phyloP scores from a whole-genome alignment of 2,113 vertebrate species.

The Mystacornis crossleyi region DNA sequence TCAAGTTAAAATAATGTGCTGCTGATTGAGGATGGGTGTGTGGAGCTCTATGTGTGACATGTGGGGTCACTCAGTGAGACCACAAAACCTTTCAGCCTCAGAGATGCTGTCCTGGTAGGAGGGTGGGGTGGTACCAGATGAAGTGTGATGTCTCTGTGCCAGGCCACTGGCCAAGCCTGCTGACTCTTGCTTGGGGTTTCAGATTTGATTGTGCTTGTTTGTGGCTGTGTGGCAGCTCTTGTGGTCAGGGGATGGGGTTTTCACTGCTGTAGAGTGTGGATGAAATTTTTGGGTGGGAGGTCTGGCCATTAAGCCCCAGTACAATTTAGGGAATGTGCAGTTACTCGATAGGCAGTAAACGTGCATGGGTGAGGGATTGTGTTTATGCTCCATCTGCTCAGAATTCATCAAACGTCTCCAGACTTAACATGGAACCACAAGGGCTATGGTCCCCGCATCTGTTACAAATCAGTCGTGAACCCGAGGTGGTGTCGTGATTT shows the following conservation, averaged over 20 bases:
- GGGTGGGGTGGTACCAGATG: background rate
- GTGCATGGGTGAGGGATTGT: background rate
- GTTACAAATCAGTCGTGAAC: slow-evolving; percentile 48
- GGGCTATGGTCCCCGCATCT: slow-evolving; percentile 28
- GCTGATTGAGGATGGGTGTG: background rate
- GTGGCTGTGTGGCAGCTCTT: background rate
- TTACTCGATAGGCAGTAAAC: background rate
- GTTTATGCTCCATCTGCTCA: slow-evolving; percentile 60
- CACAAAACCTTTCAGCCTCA: background rate
- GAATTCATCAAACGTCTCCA: slow-evolving; percentile 55
- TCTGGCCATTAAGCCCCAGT: background rate
- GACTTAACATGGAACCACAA: background rate
- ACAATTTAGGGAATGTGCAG: background rate
- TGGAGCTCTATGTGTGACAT: background rate
- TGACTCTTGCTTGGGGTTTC: background rate
- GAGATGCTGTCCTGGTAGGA: background rate
- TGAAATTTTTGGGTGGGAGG: background rate
- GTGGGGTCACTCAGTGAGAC: background rate
- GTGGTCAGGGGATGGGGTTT: background rate
- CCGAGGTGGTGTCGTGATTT: slow-evolving; percentile 30
- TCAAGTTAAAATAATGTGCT: rapidly evolving
- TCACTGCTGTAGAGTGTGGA: background rate
- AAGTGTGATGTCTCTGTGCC: background rate
- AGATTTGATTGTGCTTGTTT: background rate
- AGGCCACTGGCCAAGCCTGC: background rate